phyloP scores from a whole-genome alignment of 1,140 invertebrate genomes.

The Macrotrachela quadricornifera region DNA sequence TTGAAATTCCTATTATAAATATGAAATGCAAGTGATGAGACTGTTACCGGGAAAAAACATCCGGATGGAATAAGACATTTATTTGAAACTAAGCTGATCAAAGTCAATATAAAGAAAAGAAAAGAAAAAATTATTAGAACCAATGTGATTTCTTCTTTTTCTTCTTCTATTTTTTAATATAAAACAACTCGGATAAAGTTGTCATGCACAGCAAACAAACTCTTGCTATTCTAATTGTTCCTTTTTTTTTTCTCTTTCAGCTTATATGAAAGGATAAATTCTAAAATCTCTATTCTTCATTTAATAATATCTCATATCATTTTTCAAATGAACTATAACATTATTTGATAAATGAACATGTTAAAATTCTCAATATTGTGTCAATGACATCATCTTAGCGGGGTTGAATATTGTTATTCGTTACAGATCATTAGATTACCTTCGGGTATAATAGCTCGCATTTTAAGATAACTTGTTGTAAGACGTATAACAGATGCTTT shows the following conservation, averaged over 20 bases:
- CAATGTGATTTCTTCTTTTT: no score
- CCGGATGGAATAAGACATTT: no score
- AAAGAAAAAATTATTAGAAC: no score
- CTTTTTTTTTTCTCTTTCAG: not conserved
- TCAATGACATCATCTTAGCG: not conserved
- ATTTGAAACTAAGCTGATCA: no score
- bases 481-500: slow-evolving; percentile 95
- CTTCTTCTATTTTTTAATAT: no score
- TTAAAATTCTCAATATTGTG: slow-evolving; percentile 8
- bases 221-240: no score
- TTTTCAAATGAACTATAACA: slow-evolving; percentile 1
- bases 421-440: slow-evolving; percentile 8
- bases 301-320: not conserved
- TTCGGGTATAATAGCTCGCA: slow-evolving; percentile 33
- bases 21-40: no score
- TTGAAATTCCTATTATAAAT: no score
- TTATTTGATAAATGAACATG: slow-evolving; percentile 4
- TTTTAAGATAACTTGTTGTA: slow-evolving; percentile 85
- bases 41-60: no score
- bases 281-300: not conserved
- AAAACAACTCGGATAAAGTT: no score
- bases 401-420: not conserved
- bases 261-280: not conserved
- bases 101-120: no score
- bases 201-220: no score